Evolutionary conservation across 2,888 invertebrate species (phyloP).

Genomic region (Eumacrocentrus americanus): DNA sequence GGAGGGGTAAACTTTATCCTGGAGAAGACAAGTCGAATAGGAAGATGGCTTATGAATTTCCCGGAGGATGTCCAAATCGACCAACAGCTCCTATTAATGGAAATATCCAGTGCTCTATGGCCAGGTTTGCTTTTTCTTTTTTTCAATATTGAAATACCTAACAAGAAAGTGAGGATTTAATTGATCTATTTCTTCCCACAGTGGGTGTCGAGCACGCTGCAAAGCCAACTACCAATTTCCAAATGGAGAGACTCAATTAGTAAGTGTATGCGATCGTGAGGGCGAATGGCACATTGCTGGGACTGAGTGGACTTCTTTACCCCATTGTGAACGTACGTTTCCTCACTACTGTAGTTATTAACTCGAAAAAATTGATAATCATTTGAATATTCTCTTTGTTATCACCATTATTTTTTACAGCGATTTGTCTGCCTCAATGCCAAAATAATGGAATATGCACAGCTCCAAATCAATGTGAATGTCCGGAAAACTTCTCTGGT

Average conservation of each 20-base stretch:
- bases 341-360: neutral
- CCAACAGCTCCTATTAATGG: slow-evolving; percentile 45
- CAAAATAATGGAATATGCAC: slow-evolving; percentile 83
- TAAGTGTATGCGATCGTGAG: slow-evolving; percentile 63
- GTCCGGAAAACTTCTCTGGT: slow-evolving; percentile 75
- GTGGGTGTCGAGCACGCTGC: slow-evolving; percentile 65
- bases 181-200: slow-evolving; percentile 40
- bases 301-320: slow-evolving; percentile 62
- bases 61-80: slow-evolving; percentile 36
- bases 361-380: neutral
- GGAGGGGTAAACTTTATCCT: neutral
- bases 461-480: slow-evolving; percentile 76
- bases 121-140: slow-evolving; percentile 34
- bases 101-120: slow-evolving; percentile 42
- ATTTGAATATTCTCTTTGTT: slow-evolving; percentile 28
- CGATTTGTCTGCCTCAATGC: slow-evolving; percentile 76
- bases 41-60: slow-evolving; percentile 18
- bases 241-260: slow-evolving; percentile 62
- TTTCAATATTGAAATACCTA: neutral
- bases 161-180: neutral
- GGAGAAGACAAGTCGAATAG: neutral
- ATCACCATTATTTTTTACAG: no score
- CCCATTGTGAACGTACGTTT: slow-evolving; percentile 70
- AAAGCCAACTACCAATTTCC: slow-evolving; percentile 64
- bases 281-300: slow-evolving; percentile 64